A percentile compares a stretch with the other conserved stretches of the same genome.
Conservation (phyloP, 1,140 invertebrate species). For the Heliconius congener region DNA sequence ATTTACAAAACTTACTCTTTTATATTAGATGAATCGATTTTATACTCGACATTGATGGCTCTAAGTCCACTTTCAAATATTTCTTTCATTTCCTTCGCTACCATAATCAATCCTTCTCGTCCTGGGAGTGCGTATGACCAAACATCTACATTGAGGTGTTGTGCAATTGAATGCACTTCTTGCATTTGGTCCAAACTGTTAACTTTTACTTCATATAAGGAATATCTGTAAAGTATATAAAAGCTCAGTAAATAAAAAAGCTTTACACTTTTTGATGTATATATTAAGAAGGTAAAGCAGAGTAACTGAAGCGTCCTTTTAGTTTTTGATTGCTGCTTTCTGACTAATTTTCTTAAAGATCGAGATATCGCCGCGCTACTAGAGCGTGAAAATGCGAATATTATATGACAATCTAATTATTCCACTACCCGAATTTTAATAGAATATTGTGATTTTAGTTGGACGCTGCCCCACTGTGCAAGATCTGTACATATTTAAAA, state of each 20-base stretch:
- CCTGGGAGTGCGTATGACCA: conserved; percentile 1
- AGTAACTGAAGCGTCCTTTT: too few relatives aligned
- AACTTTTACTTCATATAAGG: background rate
- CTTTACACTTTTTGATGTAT: too few relatives aligned
- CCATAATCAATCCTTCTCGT: conserved; percentile 35
- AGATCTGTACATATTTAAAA: too few relatives aligned
- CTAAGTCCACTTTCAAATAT: conserved; percentile 34
- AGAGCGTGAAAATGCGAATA: too few relatives aligned
- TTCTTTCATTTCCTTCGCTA: conserved; percentile 34
- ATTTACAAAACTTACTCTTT: conserved; percentile 42
- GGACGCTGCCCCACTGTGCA: too few relatives aligned
- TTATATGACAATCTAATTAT: too few relatives aligned
- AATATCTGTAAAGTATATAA: background rate
- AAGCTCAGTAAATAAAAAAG: background rate
- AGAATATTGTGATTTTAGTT: too few relatives aligned
- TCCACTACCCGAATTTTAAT: too few relatives aligned
- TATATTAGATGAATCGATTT: conserved; percentile 38
- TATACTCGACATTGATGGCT: conserved; percentile 23
- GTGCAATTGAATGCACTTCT: conserved; percentile 2
- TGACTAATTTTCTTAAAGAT: too few relatives aligned
- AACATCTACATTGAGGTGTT: background rate
- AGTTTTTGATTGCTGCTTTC: too few relatives aligned
- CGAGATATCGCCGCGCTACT: too few relatives aligned
- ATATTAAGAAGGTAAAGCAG: too few relatives aligned
- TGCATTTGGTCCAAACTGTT: background rate